Percentiles rank a stretch among this genome's conserved stretches.
These are phyloP conservation scores for Tautogolabrus adspersus DNA, from an alignment of 2,113 vertebrate genomes.

Conservation along the genomic window DNA sequence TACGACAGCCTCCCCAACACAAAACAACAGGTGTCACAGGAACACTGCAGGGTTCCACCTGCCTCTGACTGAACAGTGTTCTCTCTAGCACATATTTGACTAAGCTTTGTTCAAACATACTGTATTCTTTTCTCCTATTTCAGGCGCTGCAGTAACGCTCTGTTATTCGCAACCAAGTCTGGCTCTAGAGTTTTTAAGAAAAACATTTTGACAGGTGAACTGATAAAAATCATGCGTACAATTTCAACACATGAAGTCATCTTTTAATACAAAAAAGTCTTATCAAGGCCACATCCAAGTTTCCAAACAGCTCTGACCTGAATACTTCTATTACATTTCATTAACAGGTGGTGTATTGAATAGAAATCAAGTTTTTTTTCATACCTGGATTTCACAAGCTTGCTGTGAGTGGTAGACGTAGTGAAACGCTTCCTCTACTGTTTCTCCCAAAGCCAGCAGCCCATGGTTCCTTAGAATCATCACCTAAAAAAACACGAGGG, in stretches of 20 bases:
- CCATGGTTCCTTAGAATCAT: constrained; percentile 96
- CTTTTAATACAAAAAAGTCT: neutral
- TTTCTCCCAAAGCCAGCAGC: constrained; percentile 93
- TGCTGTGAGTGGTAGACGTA: constrained; percentile 92
- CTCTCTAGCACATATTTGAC: constrained; percentile 4
- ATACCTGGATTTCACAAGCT: constrained; percentile 95
- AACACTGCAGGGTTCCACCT: constrained; percentile 49
- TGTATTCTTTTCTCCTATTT: neutral
- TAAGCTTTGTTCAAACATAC: neutral
- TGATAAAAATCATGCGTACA: neutral
- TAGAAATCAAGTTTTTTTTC: constrained; percentile 3
- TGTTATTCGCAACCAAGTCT: constrained; percentile 1
- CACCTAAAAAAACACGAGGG: constrained; percentile 82
- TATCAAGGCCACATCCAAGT: neutral
- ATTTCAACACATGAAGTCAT: neutral
- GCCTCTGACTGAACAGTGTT: constrained; percentile 13
- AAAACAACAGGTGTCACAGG: constrained; percentile 19
- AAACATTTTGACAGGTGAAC: neutral
- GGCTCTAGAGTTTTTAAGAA: neutral
- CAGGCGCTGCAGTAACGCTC: neutral
- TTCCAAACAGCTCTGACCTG: neutral
- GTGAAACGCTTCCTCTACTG: constrained; percentile 95
- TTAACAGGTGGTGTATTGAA: neutral
- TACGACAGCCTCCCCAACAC: neutral
- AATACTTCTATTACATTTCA: constrained; percentile 2